Evolutionary conservation across 2,888 invertebrate genomes (phyloP), one percentile per base, ranked within the genome.

Genomic region (Stegophylla sp.): DNA sequence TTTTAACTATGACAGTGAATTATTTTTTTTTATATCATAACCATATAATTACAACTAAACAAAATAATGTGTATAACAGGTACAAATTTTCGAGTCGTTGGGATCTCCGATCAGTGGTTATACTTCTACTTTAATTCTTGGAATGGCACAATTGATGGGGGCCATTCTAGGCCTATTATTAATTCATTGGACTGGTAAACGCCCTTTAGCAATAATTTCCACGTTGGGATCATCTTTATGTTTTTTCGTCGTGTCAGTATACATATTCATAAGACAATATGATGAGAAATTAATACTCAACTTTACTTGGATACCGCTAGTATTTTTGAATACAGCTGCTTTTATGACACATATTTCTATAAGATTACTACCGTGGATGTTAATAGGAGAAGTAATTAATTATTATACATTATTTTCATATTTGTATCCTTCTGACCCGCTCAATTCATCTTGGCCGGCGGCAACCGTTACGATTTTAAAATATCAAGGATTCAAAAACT

Each of bases 31-130:
- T 28, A 15, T 17, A 28, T n/a, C n/a, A 92, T 93, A 23, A 34
- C 53, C 5, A 4, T 34, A 34, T 34, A 34, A 34, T 34, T 34
- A 5, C 34, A 34, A 34, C 34, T 7, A 34, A 34, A 34, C 7
- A 34, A 34, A 34, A 34, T n/a, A 34, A 34, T 34, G 34, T 34
- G 34, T 34, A 34, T 23, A 53, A 13, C 73, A 85, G 23, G 92
- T 94, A 5, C 89, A 88, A 83, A 92, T 94, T 84, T 94, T 94
- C 85, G 89, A 90, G 71, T 89, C 89, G 82, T 85, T 94, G 34
- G 89, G 92, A 69, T 91, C 92, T 0, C 93, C 94, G 0, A 90
- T 94, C 82, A 91, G 93, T 85, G 91, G 92, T 85, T 93, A 93
- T 86, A 90, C 91, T 82, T 93, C 93, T 0, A 92, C 94, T 0